Evolutionary conservation across 2,113 vertebrate species (phyloP).

Genomic region (Ochotona curzoniae): DNA sequence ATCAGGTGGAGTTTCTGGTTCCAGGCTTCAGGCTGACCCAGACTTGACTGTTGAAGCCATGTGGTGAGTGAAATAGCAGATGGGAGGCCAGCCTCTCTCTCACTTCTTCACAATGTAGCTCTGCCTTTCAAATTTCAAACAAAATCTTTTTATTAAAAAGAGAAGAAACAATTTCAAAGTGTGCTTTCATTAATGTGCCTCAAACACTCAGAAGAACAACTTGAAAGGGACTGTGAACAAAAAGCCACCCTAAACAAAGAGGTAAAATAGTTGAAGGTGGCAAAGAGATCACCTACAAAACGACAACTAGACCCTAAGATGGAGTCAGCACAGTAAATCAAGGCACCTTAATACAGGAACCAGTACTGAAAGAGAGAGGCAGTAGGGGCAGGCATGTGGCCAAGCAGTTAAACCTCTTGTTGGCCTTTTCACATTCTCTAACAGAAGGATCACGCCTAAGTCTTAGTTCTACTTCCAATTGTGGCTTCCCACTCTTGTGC

Average conservation of each 20-base stretch:
- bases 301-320: not conserved
- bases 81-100: too few species aligned
- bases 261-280: not conserved
- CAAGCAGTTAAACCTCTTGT: too few species aligned
- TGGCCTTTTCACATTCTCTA: too few species aligned
- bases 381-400: not conserved
- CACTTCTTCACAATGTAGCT: too few species aligned
- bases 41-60: too few species aligned
- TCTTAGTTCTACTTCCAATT: too few species aligned
- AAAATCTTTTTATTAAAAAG: not conserved
- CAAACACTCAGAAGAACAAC: not conserved
- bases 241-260: constrained; percentile 43
- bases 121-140: too few species aligned
- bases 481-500: too few species aligned
- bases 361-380: not conserved
- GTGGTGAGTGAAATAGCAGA: too few species aligned
- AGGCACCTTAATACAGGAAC: not conserved
- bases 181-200: not conserved
- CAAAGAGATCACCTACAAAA: not conserved
- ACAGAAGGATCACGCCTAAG: too few species aligned
- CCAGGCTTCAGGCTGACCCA: too few species aligned
- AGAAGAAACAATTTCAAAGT: not conserved
- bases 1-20: too few species aligned
- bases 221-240: constrained; percentile 3
- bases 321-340: not conserved